Evolutionary conservation across 2,113 vertebrate species (phyloP).

Genomic region (Hippocampus zosterae): DNA sequence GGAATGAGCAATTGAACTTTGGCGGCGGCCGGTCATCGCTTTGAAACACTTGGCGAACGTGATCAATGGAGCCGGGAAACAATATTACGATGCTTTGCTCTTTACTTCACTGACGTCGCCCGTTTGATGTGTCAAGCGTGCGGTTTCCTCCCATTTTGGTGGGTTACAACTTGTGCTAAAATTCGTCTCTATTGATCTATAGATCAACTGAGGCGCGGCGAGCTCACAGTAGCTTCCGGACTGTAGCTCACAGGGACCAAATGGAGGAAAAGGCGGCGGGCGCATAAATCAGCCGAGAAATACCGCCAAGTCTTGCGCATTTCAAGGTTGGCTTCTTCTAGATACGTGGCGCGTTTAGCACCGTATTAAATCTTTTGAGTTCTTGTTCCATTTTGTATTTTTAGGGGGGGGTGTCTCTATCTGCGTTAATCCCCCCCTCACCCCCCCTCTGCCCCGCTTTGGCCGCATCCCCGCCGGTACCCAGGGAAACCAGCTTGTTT

Average conservation of each 20-base stretch:
- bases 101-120: too few species aligned
- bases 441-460: slow-evolving; percentile 37
- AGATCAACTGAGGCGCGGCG: not conserved
- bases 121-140: too few species aligned
- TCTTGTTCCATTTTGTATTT: slow-evolving; percentile 40
- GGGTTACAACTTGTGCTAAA: too few species aligned
- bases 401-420: slow-evolving; percentile 27
- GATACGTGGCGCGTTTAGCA: slow-evolving; percentile 22
- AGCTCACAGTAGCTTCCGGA: not conserved
- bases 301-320: not conserved
- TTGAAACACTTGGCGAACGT: too few species aligned
- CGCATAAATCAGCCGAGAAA: not conserved
- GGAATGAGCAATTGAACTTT: too few species aligned
- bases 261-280: not conserved
- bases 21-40: too few species aligned
- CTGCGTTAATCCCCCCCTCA: slow-evolving; percentile 27
- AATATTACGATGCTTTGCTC: too few species aligned
- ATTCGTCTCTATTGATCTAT: too few species aligned
- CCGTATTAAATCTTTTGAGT: slow-evolving; percentile 27
- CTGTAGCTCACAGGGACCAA: not conserved
- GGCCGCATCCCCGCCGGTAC: slow-evolving; percentile 60
- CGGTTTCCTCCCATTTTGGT: too few species aligned
- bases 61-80: too few species aligned
- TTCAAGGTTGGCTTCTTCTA: slow-evolving; percentile 2
- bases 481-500: slow-evolving; percentile 70